Percentiles rank a stretch among this genome's conserved stretches.
These are phyloP conservation scores for Mixornis gularis DNA, from an alignment of 2,113 vertebrate species.

Conservation along the genomic window DNA sequence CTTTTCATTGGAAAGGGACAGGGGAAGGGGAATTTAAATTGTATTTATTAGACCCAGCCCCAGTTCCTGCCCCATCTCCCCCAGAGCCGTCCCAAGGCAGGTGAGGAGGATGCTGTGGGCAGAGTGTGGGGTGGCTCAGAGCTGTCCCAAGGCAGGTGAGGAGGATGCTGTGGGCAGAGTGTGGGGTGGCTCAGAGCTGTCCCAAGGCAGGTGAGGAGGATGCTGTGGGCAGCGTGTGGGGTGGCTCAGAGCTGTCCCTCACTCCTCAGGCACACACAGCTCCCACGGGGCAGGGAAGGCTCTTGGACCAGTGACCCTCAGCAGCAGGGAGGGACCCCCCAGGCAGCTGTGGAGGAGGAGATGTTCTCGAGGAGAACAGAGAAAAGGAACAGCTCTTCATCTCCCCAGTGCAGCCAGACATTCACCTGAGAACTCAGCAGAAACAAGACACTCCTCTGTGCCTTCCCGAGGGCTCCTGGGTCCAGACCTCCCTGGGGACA, in stretches of 20 bases:
- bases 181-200: too few relatives aligned
- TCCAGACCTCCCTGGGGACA: not conserved
- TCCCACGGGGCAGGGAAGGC: rapidly evolving
- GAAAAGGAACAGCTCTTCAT: not conserved
- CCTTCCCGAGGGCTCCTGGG: not conserved
- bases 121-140: rapidly evolving
- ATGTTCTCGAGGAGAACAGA: not conserved
- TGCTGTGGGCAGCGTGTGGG: rapidly evolving
- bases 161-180: not conserved
- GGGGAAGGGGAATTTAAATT: not conserved
- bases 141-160: rapidly evolving
- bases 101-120: not conserved
- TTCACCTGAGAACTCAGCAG: not conserved
- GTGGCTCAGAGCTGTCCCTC: rapidly evolving
- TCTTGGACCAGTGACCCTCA: rapidly evolving
- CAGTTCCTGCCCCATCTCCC: rapidly evolving
- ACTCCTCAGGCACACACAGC: rapidly evolving
- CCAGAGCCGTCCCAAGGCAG: too few relatives aligned
- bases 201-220: rapidly evolving
- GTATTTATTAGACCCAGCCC: not conserved
- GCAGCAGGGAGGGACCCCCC: not conserved
- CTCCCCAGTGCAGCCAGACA: not conserved
- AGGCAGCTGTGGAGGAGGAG: not conserved
- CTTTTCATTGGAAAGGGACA: not conserved
- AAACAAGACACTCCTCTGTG: rapidly evolving